Base-by-base conservation (phyloP, 2,113 vertebrate genomes). In the Nesospiza acunhae region DNA sequence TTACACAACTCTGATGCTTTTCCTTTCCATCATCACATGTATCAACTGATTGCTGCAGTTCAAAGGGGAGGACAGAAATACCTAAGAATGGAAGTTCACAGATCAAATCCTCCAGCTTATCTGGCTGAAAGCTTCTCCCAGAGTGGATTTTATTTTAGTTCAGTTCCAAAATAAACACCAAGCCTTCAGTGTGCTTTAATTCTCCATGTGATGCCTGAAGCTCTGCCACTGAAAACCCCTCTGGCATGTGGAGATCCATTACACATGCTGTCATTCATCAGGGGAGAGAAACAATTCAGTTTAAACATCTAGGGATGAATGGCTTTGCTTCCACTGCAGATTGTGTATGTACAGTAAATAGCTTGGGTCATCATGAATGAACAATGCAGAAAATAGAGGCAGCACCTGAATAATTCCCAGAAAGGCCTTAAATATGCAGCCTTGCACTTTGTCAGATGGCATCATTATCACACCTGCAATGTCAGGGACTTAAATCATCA, bases 71-170 rank as follows among this genome's bases (percentile, higher is more conserved):
- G 82, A 73, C 74, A 92, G 77, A 86, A 87, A 95, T 95, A 90
- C 52, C 62, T 77, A 93, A 82, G 88, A 85, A 93, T 73, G 41
- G 74, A 93, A 95, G 90, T 75, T 88, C 81, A 85, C 56, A 78
- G 81, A 93, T 89, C 81, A 97, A 92, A 97, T 95, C 93, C 94
- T 81, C 28, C 53, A 84, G 89, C 59, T 97, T 94, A 96, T 92
- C 89, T 83, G 26, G 26, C 89, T 93, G 80, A 93, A 96, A 96
- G 93, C 94, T 73, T 93, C 69, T 84, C 77, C 90, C 53, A 93
- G 47, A 83, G 42, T 86, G 33, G 44, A 93, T 83, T 84, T 90
- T 37, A 69, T 76, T 90, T 89, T 82, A 84, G 80, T 91, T 94
- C 81, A 94, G 11, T 84, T 96, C 82, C 37, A 92, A 95, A 95